Conservation (phyloP, 2,888 invertebrate genomes). For the Archips xylosteana region DNA sequence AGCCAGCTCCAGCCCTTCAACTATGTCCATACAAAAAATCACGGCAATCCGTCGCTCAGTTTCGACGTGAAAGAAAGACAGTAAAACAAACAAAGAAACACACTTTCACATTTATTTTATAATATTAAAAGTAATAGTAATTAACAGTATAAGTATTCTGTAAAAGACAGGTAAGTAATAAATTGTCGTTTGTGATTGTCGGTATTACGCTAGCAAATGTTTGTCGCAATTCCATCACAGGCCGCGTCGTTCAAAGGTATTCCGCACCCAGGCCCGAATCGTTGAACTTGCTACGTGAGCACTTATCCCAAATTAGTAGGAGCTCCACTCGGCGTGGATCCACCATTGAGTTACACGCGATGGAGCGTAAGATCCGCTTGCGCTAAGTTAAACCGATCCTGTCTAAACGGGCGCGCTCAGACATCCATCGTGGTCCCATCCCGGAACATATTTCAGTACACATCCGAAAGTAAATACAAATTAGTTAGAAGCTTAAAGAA, state of each 20-base stretch:
- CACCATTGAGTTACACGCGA: constrained; percentile 61
- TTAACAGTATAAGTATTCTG: not conserved
- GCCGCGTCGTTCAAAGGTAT: constrained; percentile 63
- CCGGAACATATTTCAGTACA: constrained; percentile 42
- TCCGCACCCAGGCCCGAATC: constrained; percentile 60
- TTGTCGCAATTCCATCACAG: constrained; percentile 60
- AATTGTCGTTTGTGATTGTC: not conserved
- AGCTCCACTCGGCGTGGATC: constrained; percentile 57
- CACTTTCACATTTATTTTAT: no score
- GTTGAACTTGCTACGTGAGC: constrained; percentile 70
- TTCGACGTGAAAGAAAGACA: no score
- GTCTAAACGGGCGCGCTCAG: constrained; percentile 59
- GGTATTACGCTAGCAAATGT: constrained; percentile 48
- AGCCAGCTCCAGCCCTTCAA: no score
- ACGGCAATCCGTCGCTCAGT: no score
- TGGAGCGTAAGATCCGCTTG: constrained; percentile 67
- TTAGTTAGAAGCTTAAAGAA: constrained; percentile 26
- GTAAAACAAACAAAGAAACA: no score
- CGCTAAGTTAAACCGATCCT: constrained; percentile 63
- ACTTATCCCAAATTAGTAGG: constrained; percentile 78
- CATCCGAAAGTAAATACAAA: constrained; percentile 31
- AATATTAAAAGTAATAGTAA: no score
- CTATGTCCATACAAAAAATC: no score
- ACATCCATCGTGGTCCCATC: constrained; percentile 53
- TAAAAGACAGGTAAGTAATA: not conserved